phyloP scores from a whole-genome alignment of 2,888 invertebrate species.

The Cylindroiulus punctatus region DNA sequence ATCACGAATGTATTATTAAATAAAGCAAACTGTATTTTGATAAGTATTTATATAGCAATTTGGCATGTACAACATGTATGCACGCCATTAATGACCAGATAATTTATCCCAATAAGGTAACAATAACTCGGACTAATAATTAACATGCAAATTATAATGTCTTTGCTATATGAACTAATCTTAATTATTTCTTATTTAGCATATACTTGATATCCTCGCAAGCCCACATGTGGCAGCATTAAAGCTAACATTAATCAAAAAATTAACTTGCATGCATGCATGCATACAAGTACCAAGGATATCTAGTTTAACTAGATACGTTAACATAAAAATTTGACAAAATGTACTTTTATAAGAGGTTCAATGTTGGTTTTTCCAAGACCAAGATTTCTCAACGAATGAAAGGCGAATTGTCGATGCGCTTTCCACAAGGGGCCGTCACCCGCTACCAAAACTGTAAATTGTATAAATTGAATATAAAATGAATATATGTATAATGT shows the following conservation, averaged over 20 bases:
- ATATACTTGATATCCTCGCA: neutral
- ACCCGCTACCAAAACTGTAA: neutral
- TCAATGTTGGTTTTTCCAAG: slow-evolving; percentile 44
- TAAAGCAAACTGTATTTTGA: neutral
- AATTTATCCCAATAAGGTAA: no score
- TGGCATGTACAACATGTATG: no score
- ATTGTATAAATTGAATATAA: neutral
- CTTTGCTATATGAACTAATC: neutral
- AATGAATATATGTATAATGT: no score
- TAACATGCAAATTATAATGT: neutral
- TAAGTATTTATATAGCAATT: no score
- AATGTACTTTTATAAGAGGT: slow-evolving; percentile 36
- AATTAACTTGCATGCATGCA: no score
- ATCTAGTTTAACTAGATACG: no score
- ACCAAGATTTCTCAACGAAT: slow-evolving; percentile 11
- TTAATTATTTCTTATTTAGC: neutral
- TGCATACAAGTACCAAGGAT: no score
- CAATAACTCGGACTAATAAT: no score
- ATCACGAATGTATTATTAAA: neutral
- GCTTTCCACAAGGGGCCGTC: slow-evolving; percentile 45
- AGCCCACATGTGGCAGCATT: no score
- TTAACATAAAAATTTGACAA: neutral
- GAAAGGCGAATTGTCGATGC: slow-evolving; percentile 25
- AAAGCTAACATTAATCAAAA: no score
- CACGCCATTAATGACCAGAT: no score